Percentiles rank a stretch among this genome's conserved stretches.
These are phyloP conservation scores for Gymnosoma rotundatum DNA, from an alignment of 2,888 invertebrate genomes.

Conservation along the genomic window DNA sequence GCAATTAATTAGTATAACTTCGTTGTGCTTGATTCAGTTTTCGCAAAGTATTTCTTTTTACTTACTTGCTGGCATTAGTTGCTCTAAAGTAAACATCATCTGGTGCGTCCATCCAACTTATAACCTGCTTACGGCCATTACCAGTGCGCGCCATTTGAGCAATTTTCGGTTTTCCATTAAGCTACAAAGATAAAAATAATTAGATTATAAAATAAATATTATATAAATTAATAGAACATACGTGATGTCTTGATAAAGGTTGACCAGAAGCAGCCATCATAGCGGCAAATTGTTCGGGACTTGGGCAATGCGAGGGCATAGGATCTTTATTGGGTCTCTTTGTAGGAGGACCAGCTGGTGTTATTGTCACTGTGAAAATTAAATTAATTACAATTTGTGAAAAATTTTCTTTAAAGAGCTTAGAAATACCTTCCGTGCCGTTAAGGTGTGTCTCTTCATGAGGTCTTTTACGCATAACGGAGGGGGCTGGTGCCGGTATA, in stretches of 20 bases:
- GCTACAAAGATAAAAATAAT: constrained; percentile 81
- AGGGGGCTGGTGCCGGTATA: constrained; percentile 84
- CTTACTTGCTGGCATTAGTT: constrained; percentile 94
- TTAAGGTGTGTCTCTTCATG: constrained; percentile 88
- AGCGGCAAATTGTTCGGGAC: constrained; percentile 88
- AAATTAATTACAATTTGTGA: background rate
- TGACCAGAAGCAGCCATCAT: constrained; percentile 88
- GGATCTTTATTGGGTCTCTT: constrained; percentile 92
- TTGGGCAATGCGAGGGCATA: constrained; percentile 87
- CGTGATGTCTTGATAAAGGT: constrained; percentile 88
- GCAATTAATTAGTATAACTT: no score
- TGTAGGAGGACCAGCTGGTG: constrained; percentile 85
- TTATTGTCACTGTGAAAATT: constrained; percentile 76
- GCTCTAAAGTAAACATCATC: constrained; percentile 98
- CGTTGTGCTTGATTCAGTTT: no score
- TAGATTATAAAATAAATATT: background rate
- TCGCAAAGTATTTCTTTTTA: constrained; percentile 68
- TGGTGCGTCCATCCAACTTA: constrained; percentile 99
- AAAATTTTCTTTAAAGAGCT: background rate
- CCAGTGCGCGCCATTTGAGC: constrained; percentile 90
- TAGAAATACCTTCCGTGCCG: constrained; percentile 79
- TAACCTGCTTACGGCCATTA: constrained; percentile 92
- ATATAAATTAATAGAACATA: constrained; percentile 76
- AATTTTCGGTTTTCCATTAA: constrained; percentile 92
- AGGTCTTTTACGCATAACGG: constrained; percentile 89